Evolutionary conservation across 2,888 invertebrate genomes (phyloP).

Genomic region (Tenthredo livida): DNA sequence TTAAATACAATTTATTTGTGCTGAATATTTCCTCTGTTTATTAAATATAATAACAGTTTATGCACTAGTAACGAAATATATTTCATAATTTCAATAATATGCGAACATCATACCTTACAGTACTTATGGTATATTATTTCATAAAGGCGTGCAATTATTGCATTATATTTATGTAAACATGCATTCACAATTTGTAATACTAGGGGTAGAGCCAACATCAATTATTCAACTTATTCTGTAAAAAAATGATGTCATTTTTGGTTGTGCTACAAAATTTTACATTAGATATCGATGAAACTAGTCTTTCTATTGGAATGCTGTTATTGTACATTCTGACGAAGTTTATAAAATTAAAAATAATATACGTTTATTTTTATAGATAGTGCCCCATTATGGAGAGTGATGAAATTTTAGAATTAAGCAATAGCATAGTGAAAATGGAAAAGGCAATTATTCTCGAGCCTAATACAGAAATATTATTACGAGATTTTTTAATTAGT

Average conservation of each 20-base stretch:
- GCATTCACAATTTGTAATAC: neutral
- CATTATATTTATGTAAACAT: neutral
- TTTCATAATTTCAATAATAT: conserved; percentile 1
- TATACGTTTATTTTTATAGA: neutral
- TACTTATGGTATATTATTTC: neutral
- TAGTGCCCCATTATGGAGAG: neutral
- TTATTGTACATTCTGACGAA: neutral
- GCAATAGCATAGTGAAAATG: neutral
- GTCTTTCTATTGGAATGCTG: neutral
- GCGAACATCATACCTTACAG: neutral
- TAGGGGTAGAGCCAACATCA: neutral
- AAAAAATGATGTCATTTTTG: neutral
- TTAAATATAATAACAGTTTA: conserved; percentile 14
- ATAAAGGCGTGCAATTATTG: conserved; percentile 28
- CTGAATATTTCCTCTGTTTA: conserved; percentile 22
- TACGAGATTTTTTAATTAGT: neutral
- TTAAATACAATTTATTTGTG: neutral
- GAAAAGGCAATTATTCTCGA: neutral
- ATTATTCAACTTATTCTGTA: neutral
- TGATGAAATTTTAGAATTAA: neutral
- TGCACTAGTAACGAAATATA: conserved; percentile 24
- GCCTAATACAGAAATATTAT: neutral
- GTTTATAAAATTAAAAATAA: neutral
- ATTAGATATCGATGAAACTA: conserved; percentile 6
- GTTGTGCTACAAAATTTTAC: neutral